Conservation (phyloP, 2,888 invertebrate genomes). For the Corbicula japonica region DNA sequence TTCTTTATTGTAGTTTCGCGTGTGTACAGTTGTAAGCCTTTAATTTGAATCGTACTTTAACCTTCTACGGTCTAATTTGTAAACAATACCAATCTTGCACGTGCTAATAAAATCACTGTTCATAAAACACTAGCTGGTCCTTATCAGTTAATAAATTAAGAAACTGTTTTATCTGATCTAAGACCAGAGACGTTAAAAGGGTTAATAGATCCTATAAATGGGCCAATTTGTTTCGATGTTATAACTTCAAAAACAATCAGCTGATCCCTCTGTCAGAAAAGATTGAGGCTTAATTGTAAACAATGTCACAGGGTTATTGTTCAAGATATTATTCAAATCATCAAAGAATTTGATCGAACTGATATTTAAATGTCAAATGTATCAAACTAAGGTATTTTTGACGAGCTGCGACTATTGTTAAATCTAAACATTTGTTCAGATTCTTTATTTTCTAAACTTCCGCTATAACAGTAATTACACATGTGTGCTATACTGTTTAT, state of each 20-base stretch:
- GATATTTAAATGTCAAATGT: slow-evolving; percentile 1
- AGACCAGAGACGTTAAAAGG: slow-evolving; percentile 21
- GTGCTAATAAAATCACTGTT: slow-evolving; percentile 24
- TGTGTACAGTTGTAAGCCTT: slow-evolving; percentile 10
- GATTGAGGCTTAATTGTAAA: slow-evolving; percentile 4
- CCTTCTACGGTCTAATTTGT: slow-evolving; percentile 42
- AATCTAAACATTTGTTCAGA: not conserved
- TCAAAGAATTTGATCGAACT: not conserved
- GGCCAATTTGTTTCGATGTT: slow-evolving; percentile 40
- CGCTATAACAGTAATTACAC: no score
- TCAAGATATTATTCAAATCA: slow-evolving; percentile 9
- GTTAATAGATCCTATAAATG: slow-evolving; percentile 29
- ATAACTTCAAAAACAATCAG: slow-evolving; percentile 21
- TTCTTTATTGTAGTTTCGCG: slow-evolving; percentile 29
- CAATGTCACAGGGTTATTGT: slow-evolving; percentile 4
- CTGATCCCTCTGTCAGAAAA: slow-evolving; percentile 10
- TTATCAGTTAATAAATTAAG: slow-evolving; percentile 45
- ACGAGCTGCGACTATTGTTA: not conserved
- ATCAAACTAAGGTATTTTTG: not conserved
- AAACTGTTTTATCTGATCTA: slow-evolving; percentile 33
- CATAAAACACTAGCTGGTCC: slow-evolving; percentile 10
- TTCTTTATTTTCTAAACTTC: not conserved
- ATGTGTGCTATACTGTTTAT: not conserved
- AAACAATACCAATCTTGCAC: slow-evolving; percentile 28
- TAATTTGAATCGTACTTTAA: slow-evolving; percentile 26